Percentiles rank a stretch among this genome's conserved stretches.
phyloP scores from a whole-genome alignment of 2,888 invertebrate species.

The Eupsilia transversa region DNA sequence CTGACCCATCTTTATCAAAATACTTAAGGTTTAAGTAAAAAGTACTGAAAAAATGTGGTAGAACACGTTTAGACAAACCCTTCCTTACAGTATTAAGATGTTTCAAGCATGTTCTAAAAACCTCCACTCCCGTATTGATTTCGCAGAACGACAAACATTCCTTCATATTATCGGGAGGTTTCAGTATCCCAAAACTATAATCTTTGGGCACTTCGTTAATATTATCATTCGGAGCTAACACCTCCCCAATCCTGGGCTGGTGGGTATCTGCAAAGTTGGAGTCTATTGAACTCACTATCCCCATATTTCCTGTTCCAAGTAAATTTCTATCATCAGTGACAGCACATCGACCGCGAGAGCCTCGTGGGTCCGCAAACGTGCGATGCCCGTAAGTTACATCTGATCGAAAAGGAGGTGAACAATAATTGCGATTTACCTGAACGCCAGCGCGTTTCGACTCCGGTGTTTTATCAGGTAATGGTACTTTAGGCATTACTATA shows the following conservation, averaged over 20 bases:
- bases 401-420: slow-evolving; percentile 82
- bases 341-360: slow-evolving; percentile 86
- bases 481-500: slow-evolving; percentile 82
- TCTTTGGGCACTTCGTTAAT: slow-evolving; percentile 84
- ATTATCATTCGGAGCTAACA: slow-evolving; percentile 88
- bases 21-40: slow-evolving; percentile 81
- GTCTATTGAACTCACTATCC: slow-evolving; percentile 81
- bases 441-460: slow-evolving; percentile 72
- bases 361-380: slow-evolving; percentile 85
- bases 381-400: slow-evolving; percentile 86
- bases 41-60: slow-evolving; percentile 78
- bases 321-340: slow-evolving; percentile 80
- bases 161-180: slow-evolving; percentile 83
- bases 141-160: slow-evolving; percentile 84
- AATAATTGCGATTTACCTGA: slow-evolving; percentile 79
- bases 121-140: slow-evolving; percentile 79
- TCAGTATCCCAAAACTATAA: slow-evolving; percentile 85
- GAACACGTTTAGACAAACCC: slow-evolving; percentile 75
- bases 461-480: slow-evolving; percentile 79
- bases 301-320: slow-evolving; percentile 79
- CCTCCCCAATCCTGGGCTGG: slow-evolving; percentile 81
- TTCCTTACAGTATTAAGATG: slow-evolving; percentile 85
- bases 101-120: slow-evolving; percentile 84
- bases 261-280: slow-evolving; percentile 80
- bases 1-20: slow-evolving; percentile 81